phyloP scores from a whole-genome alignment of 2,113 vertebrate genomes.

The Barbus barbus region DNA sequence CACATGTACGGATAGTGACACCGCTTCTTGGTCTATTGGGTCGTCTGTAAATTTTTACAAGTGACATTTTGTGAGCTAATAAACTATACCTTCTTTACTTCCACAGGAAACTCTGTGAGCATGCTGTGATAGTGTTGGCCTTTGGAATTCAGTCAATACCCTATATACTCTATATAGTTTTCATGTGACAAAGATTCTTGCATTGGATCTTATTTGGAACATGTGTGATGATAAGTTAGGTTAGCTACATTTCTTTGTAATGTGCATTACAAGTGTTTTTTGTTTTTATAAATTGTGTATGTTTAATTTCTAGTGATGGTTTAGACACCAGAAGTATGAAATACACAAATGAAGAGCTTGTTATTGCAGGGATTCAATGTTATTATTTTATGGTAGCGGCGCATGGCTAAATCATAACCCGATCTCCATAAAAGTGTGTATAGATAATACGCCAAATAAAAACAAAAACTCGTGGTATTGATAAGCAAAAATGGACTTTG shows the following conservation, averaged over 20 bases:
- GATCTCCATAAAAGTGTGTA: too few relatives aligned
- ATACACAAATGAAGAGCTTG: too few relatives aligned
- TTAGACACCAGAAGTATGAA: not conserved
- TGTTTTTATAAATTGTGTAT: not conserved
- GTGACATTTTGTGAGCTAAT: slow-evolving; percentile 76
- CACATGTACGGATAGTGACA: slow-evolving; percentile 59
- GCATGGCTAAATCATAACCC: not conserved
- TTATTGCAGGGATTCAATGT: not conserved
- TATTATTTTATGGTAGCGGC: not conserved
- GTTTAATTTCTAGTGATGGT: not conserved
- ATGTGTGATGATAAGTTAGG: not conserved
- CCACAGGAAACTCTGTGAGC: slow-evolving; percentile 72
- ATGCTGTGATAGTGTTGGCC: slow-evolving; percentile 72
- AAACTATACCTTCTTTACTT: slow-evolving; percentile 76
- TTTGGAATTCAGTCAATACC: slow-evolving; percentile 71
- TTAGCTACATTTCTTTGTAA: not conserved
- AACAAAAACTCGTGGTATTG: too few relatives aligned
- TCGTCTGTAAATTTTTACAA: slow-evolving; percentile 79
- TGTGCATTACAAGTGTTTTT: not conserved
- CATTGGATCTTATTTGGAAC: slow-evolving; percentile 50
- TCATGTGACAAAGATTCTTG: slow-evolving; percentile 66
- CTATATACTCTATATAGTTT: slow-evolving; percentile 41
- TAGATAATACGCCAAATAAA: too few relatives aligned
- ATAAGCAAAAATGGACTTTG: too few relatives aligned
- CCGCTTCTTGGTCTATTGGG: slow-evolving; percentile 74